Conservation (phyloP, 2,113 vertebrate species). For the Poeciliopsis retropinna region DNA sequence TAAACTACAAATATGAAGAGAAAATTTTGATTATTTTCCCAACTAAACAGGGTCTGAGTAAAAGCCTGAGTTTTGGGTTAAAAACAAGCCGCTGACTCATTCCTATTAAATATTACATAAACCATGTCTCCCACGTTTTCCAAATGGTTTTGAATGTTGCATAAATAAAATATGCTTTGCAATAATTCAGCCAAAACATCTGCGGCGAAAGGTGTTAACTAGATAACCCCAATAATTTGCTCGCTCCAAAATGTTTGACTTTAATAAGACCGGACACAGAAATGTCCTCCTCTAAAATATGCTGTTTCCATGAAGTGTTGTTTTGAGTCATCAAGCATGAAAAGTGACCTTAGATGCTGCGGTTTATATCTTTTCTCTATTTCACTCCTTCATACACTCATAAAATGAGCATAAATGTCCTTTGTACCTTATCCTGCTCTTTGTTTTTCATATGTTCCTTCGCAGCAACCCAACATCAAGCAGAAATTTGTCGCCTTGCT, state of each 20-base stretch:
- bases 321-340: constrained; percentile 42
- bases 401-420: constrained; percentile 11
- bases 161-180: constrained; percentile 9
- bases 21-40: not conserved
- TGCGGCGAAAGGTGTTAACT: not conserved
- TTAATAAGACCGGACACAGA: constrained; percentile 1
- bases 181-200: constrained; percentile 11
- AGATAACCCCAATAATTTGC: not conserved
- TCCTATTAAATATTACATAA: not conserved
- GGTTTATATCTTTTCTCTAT: not conserved
- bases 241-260: not conserved
- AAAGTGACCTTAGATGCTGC: not conserved
- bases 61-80: not conserved
- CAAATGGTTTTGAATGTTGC: not conserved
- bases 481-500: constrained; percentile 77
- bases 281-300: constrained; percentile 1
- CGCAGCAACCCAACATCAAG: constrained; percentile 77
- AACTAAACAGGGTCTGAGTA: not conserved
- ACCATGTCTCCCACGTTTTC: not conserved
- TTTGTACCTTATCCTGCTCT: not conserved
- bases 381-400: not conserved
- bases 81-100: not conserved
- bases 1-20: not conserved
- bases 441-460: not conserved
- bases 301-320: constrained; percentile 37